phyloP scores from a whole-genome alignment of 1,140 invertebrate genomes.

The Drosophila seguyi region DNA sequence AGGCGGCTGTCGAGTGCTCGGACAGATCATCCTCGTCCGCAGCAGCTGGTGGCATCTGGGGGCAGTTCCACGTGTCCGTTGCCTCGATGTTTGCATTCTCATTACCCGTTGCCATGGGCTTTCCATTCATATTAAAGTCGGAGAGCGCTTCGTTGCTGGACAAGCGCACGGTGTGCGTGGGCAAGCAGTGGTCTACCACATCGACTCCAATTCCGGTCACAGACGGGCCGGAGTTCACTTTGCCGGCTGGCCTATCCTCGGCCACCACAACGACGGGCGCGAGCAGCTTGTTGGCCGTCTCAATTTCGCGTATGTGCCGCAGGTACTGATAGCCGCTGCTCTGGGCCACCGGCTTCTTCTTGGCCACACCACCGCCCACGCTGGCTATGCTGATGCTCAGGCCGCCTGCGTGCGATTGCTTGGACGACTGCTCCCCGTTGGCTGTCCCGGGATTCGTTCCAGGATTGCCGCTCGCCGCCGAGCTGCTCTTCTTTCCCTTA shows the following conservation, averaged over 20 bases:
- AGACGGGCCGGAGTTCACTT: background rate
- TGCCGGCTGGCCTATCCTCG: conserved; percentile 24
- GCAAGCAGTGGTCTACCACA: conserved; percentile 74
- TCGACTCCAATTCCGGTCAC: conserved; percentile 42
- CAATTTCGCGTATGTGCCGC: conserved; percentile 84
- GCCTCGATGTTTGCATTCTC: conserved; percentile 69
- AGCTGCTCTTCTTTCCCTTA: conserved; percentile 73
- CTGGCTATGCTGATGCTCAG: conserved; percentile 55
- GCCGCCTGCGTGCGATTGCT: conserved; percentile 28
- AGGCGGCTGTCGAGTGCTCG: conserved; percentile 74
- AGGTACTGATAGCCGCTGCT: conserved; percentile 83
- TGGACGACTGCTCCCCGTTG: conserved; percentile 17
- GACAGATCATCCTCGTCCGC: conserved; percentile 74
- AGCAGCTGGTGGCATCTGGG: conserved; percentile 9
- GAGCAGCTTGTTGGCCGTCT: conserved; percentile 78
- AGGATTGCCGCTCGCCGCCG: conserved; percentile 17
- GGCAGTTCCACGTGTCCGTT: conserved; percentile 20
- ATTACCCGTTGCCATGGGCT: conserved; percentile 8
- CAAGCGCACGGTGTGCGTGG: conserved; percentile 62
- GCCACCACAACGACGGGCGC: conserved; percentile 68
- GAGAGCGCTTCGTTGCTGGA: conserved; percentile 46
- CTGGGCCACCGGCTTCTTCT: conserved; percentile 68
- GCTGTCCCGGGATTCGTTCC: conserved; percentile 9
- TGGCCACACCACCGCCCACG: conserved; percentile 40
- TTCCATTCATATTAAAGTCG: conserved; percentile 81